phyloP scores from a whole-genome alignment of 2,113 vertebrate species.

The Blennius ocellaris region DNA sequence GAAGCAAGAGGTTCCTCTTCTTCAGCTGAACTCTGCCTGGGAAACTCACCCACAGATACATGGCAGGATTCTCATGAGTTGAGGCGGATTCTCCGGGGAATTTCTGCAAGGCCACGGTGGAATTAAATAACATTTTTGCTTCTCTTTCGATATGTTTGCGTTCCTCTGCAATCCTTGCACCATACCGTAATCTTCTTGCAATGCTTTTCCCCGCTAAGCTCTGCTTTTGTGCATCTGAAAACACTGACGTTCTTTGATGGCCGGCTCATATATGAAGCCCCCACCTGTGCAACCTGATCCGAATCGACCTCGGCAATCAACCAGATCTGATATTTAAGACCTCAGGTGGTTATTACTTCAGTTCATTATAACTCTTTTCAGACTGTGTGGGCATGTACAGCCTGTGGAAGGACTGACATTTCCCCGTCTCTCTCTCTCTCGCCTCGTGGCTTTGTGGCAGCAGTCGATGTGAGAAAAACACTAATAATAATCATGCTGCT shows the following conservation, averaged over 20 bases:
- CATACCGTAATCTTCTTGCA: constrained; percentile 2
- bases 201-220: neutral
- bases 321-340: neutral
- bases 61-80: constrained; percentile 8
- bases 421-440: neutral
- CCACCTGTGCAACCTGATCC: neutral
- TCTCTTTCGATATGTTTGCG: constrained; percentile 18
- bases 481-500: neutral
- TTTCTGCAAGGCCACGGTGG: constrained; percentile 6
- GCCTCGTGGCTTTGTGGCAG: neutral
- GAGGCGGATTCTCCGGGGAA: constrained; percentile 6
- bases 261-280: constrained; percentile 4
- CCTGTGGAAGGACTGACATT: neutral
- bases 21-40: constrained; percentile 2
- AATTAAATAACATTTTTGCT: constrained; percentile 37
- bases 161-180: constrained; percentile 8
- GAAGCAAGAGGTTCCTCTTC: constrained; percentile 35
- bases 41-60: constrained; percentile 10
- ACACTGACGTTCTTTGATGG: neutral
- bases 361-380: neutral
- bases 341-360: neutral
- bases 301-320: neutral
- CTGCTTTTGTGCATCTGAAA: neutral
- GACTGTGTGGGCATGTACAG: neutral
- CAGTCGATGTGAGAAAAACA: neutral